Percentiles rank a stretch among this genome's conserved stretches.
Evolutionary conservation across 2,113 vertebrate species (phyloP).

Genomic region (Spea bombifrons): DNA sequence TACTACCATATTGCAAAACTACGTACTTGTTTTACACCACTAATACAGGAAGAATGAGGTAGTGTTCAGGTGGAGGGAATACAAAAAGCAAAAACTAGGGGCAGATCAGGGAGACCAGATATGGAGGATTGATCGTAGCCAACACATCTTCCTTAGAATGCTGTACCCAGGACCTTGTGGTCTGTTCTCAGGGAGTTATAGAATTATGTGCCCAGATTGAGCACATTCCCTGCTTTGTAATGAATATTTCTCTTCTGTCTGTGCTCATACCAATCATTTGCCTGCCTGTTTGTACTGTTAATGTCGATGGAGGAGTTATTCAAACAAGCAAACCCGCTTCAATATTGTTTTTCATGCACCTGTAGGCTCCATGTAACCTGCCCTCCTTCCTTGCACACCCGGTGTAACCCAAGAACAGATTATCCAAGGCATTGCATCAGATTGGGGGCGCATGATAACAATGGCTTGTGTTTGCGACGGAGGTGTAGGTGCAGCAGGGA

Average conservation of each 20-base stretch:
- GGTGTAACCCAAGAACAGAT: neutral
- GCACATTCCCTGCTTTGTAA: neutral
- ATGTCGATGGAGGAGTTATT: constrained; percentile 33
- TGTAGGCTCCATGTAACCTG: constrained; percentile 20
- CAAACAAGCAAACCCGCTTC: constrained; percentile 6
- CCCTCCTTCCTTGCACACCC: neutral
- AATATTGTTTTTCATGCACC: constrained; percentile 42
- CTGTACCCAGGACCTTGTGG: too few relatives aligned
- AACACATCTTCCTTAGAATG: too few relatives aligned
- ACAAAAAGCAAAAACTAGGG: too few relatives aligned
- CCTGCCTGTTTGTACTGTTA: constrained; percentile 20
- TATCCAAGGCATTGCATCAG: constrained; percentile 17
- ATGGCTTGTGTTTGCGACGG: constrained; percentile 17
- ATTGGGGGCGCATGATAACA: constrained; percentile 5
- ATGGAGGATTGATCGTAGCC: too few relatives aligned
- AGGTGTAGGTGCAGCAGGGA: neutral
- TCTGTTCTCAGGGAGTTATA: too few relatives aligned
- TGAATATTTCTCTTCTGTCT: too few relatives aligned
- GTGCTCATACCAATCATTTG: neutral
- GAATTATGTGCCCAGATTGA: neutral
- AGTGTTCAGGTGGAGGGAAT: too few relatives aligned
- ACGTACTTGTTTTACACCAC: too few relatives aligned
- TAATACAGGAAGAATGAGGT: too few relatives aligned
- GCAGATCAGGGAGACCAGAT: too few relatives aligned
- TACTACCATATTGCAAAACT: too few relatives aligned